Evolutionary conservation across 2,113 vertebrate species (phyloP), one percentile per base, ranked within the genome.

Genomic region (Artemisiospiza belli): DNA sequence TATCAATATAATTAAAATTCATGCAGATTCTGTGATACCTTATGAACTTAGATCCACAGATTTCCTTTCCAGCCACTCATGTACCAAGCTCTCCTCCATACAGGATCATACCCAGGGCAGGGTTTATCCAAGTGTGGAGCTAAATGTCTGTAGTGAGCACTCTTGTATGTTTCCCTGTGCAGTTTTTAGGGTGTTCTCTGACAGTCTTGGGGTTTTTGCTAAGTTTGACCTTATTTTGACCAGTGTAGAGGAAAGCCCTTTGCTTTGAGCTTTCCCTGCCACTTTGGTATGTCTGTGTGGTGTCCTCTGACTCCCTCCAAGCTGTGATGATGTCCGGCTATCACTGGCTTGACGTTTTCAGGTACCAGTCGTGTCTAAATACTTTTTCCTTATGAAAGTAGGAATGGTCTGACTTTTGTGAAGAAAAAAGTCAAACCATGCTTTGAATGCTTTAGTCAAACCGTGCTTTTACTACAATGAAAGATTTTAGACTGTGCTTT

Each of bases 41-140:
- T 17, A 18, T 76, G 16, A 62, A 58, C 22, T 66, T 62, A 62
- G 6, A 59, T 55, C 15, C 52, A 75, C 9, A 59, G 4, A 64
- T 72, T 52, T 76, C 3, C 73, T 87, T 76, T 79, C 49, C 27
- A 67, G 20, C 3, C 6, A 6, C 27, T 74, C 0, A 0, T 57
- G 21, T 37, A 28, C 8, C 1, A 7, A 49, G 15, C 15, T 66
- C 39, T 5, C 11, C 22, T 70, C 20, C 0, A 0, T 64, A 41
- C 7, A 37, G 8, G 24, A 30, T 81, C 30, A 28, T 28, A 54
- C 11, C 2, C 7, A 25, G 30, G 7, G 2, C 28, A 68, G 3
- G 18, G 11, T 82, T 92, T 81, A 22, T 57, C 30, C 35, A 44
- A 31, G 6, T 21, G 12, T 61, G 31, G 25, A 87, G 11, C 11